Percentiles rank a stretch among this genome's conserved stretches.
phyloP scores from a whole-genome alignment of 2,888 invertebrate genomes.

The Phyllotreta cruciferae region DNA sequence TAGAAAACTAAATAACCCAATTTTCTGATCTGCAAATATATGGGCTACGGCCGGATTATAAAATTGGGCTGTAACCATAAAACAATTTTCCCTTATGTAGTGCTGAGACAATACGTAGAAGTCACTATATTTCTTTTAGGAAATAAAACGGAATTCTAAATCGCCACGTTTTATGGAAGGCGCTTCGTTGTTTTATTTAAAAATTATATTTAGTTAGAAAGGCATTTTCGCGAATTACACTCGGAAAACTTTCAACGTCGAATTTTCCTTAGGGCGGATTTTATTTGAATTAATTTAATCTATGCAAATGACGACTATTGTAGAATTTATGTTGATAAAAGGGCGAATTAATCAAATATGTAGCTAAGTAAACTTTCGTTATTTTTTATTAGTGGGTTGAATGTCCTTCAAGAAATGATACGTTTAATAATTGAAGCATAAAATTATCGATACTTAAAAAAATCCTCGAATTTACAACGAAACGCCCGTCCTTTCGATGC shows the following conservation, averaged over 20 bases:
- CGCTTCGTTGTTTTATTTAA: conserved; percentile 48
- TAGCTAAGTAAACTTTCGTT: too few relatives aligned
- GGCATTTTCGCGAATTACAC: conserved; percentile 46
- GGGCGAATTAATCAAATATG: too few relatives aligned
- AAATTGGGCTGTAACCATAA: conserved; percentile 25
- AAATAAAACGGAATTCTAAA: conserved; percentile 41
- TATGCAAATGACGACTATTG: too few relatives aligned
- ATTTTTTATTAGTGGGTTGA: too few relatives aligned
- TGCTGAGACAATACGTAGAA: conserved; percentile 33
- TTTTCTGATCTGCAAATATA: conserved; percentile 15
- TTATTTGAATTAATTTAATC: too few relatives aligned
- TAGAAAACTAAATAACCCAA: conserved; percentile 19
- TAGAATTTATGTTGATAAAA: too few relatives aligned
- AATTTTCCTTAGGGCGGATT: too few relatives aligned
- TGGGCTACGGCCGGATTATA: conserved; percentile 17
- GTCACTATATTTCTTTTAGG: conserved; percentile 38
- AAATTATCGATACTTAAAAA: background rate
- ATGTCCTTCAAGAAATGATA: too few relatives aligned
- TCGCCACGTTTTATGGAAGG: conserved; percentile 48
- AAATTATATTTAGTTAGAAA: conserved; percentile 50
- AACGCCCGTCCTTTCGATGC: conserved; percentile 9
- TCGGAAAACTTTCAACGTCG: background rate
- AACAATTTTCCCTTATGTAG: conserved; percentile 17
- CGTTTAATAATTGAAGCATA: too few relatives aligned
- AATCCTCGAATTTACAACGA: background rate